Evolutionary conservation across 2,888 invertebrate species (phyloP), one percentile per base, ranked within the genome.

Genomic region (Lycia hirtaria): DNA sequence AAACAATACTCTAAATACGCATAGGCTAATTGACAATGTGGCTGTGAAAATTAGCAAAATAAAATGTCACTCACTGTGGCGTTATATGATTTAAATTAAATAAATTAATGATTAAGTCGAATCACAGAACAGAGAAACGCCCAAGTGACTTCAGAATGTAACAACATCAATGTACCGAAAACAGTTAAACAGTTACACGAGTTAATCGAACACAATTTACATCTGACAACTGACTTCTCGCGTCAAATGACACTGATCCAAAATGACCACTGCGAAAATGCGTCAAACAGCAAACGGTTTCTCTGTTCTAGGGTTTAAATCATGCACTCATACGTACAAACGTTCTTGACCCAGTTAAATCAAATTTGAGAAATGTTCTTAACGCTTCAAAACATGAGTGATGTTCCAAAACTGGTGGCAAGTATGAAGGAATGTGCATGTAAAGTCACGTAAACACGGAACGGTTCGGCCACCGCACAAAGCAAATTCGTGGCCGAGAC

Each of bases 11-110:
- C 83, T 90, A 81, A 84, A 87, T 89, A 89, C 83, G 88, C 88
- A 91, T 92, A 92, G 92, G 92, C 92, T 92, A 92, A 92, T 91
- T 89, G 83, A 89, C 87, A 88, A 86, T 87, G 88, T 85, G 92
- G 92, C 92, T 92, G 92, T 92, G 92, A 92, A 92, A 86, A 89
- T 91, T 92, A 92, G 92, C 92, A 89, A 91, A 91, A 81, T 83
- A 85, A 83, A 83, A 81, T 70, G 71, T 75, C 70, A 69, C 75
- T 74, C 75, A 66, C 75, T 40, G 63, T 80, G 84, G 83, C 79
- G 87, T 84, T 87, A 83, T 58, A 86, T 80, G 87, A 87, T 85
- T 84, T 82, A 83, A 81, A 37, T 83, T 81, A 79, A 80, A 80
- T 82, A 79, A 82, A 70, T 74, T 75, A 78, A 81, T 76, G 75